These are phyloP conservation scores for Cryptomyrus ogoouensis DNA, from an alignment of 2,113 vertebrate genomes.

Conservation along the genomic window DNA sequence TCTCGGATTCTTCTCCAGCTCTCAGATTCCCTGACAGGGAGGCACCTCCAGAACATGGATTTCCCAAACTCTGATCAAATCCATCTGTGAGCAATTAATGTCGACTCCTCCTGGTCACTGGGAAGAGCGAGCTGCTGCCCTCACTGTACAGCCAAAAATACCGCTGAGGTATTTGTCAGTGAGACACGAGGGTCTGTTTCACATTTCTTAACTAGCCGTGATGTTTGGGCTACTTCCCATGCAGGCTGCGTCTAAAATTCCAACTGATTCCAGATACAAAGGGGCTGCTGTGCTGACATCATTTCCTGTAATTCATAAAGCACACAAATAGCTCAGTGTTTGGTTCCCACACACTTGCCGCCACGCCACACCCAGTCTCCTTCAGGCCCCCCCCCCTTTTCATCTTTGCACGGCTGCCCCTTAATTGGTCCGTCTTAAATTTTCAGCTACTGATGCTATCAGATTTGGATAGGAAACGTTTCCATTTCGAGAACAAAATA, in stretches of 20 bases:
- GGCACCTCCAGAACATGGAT: not conserved
- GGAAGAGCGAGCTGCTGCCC: not conserved
- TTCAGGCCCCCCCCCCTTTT: slow-evolving; percentile 29
- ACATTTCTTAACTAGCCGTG: slow-evolving; percentile 29
- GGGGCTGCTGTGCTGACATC: slow-evolving; percentile 56
- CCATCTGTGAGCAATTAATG: slow-evolving; percentile 24
- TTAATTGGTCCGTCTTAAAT: not conserved
- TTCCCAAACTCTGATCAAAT: not conserved
- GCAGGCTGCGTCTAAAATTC: slow-evolving; percentile 26
- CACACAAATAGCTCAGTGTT: slow-evolving; percentile 62
- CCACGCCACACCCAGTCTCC: slow-evolving; percentile 30
- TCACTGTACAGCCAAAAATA: slow-evolving; percentile 29
- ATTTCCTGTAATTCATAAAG: slow-evolving; percentile 68
- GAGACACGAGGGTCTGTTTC: slow-evolving; percentile 17
- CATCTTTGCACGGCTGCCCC: slow-evolving; percentile 15
- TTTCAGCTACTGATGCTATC: not conserved
- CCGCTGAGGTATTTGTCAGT: not conserved
- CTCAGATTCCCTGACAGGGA: not conserved
- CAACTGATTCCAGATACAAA: slow-evolving; percentile 33
- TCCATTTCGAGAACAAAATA: slow-evolving; percentile 37
- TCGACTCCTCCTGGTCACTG: slow-evolving; percentile 11
- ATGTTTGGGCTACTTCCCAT: slow-evolving; percentile 29
- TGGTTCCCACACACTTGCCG: slow-evolving; percentile 53
- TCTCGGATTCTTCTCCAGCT: not conserved
- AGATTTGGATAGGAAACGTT: slow-evolving; percentile 35